Evolutionary conservation across 2,113 vertebrate genomes (phyloP).

Genomic region (Columba janthina): DNA sequence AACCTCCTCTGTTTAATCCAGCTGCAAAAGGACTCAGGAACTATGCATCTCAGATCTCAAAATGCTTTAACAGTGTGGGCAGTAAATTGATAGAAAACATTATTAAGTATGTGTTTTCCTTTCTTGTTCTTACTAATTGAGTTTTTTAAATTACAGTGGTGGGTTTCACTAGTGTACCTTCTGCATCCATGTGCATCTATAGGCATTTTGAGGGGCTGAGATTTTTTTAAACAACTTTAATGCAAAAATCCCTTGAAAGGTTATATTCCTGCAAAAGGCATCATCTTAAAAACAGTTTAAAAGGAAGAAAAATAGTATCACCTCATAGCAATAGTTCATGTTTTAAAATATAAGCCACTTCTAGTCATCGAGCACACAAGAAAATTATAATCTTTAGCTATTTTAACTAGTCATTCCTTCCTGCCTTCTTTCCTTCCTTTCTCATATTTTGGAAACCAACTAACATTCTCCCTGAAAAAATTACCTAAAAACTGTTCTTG

Average conservation of each 20-base stretch:
- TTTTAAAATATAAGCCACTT: slow-evolving; percentile 19
- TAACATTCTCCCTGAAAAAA: slow-evolving; percentile 46
- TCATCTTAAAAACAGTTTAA: neutral
- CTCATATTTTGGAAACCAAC: slow-evolving; percentile 65
- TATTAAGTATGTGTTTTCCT: neutral
- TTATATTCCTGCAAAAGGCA: neutral
- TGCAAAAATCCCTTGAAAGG: neutral
- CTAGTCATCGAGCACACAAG: neutral
- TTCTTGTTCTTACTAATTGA: neutral
- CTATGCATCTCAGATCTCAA: neutral
- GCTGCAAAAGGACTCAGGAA: neutral
- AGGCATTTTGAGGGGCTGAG: neutral
- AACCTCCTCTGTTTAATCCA: neutral
- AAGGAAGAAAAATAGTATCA: neutral
- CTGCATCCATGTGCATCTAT: neutral
- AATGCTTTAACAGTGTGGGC: neutral
- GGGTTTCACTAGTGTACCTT: neutral
- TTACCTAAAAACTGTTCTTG: slow-evolving; percentile 45
- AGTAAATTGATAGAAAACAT: neutral
- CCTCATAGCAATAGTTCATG: neutral
- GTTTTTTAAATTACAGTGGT: neutral
- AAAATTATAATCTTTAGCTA: slow-evolving; percentile 49
- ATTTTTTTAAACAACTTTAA: neutral
- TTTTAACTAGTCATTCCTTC: slow-evolving; percentile 63
- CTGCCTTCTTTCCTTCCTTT: slow-evolving; percentile 65